phyloP scores from a whole-genome alignment of 2,113 vertebrate species.

The Bagarius yarrelli region DNA sequence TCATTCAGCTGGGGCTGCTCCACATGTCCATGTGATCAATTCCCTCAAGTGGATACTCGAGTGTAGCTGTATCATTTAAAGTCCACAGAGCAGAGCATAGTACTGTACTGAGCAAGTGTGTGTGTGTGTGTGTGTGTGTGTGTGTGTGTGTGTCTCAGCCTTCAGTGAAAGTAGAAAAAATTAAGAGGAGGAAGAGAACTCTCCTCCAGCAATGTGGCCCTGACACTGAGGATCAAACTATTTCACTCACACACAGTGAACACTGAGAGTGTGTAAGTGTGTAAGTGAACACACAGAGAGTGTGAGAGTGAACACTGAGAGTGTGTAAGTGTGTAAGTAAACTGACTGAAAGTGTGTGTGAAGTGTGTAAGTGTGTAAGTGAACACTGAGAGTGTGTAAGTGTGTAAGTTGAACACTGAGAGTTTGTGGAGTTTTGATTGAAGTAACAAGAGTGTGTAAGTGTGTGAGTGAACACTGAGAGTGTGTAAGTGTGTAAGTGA shows the following conservation, averaged over 20 bases:
- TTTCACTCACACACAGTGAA: no score
- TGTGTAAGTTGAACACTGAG: not conserved
- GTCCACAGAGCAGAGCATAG: not conserved
- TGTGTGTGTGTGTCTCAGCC: slow-evolving; percentile 45
- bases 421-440: not conserved
- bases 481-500: not conserved
- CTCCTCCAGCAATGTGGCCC: slow-evolving; percentile 65
- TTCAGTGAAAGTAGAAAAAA: slow-evolving; percentile 63
- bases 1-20: not conserved
- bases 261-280: not conserved
- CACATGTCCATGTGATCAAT: not conserved
- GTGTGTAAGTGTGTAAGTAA: not conserved
- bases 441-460: not conserved
- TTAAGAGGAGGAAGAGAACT: slow-evolving; percentile 48
- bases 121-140: slow-evolving; percentile 10
- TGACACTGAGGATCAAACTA: slow-evolving; percentile 24
- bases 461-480: not conserved
- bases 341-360: not conserved
- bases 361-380: not conserved
- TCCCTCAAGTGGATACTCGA: slow-evolving; percentile 5
- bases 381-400: not conserved
- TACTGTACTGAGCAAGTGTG: not conserved
- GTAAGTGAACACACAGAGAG: no score
- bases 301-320: not conserved
- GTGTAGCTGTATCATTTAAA: not conserved